Conservation (phyloP, 1,140 invertebrate species). For the Callitettix versicolor region DNA sequence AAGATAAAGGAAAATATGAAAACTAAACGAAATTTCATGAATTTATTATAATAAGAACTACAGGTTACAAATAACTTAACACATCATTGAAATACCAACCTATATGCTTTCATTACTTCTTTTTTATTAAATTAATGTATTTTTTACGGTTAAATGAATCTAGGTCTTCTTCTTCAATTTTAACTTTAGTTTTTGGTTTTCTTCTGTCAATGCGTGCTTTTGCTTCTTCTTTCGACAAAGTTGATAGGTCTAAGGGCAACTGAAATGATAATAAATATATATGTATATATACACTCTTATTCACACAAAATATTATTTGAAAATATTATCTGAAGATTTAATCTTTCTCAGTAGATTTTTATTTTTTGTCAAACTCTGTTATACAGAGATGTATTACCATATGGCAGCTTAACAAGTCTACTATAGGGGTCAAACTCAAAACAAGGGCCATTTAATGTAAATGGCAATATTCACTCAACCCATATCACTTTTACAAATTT, state of each 20-base stretch:
- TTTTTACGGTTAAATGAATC: slow-evolving; percentile 66
- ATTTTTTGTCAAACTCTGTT: neutral
- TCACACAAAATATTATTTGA: neutral
- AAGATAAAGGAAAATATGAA: no score
- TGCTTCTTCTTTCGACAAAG: slow-evolving; percentile 55
- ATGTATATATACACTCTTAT: slow-evolving; percentile 1
- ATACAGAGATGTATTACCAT: neutral
- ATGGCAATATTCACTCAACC: no score
- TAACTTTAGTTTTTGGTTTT: slow-evolving; percentile 63
- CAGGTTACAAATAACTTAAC: no score
- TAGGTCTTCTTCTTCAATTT: slow-evolving; percentile 59
- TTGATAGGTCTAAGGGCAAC: slow-evolving; percentile 64
- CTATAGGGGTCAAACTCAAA: no score
- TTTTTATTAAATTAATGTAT: slow-evolving; percentile 65
- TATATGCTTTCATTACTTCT: slow-evolving; percentile 28
- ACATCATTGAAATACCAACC: no score
- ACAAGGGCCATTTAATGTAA: no score
- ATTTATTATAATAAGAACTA: no score
- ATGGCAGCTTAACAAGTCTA: neutral
- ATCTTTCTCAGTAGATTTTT: neutral
- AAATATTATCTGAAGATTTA: neutral
- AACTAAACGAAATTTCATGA: no score
- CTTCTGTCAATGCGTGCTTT: slow-evolving; percentile 50
- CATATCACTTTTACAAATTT: no score
- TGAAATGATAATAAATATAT: slow-evolving; percentile 32